These are phyloP conservation scores for Seriola dumerili DNA, from an alignment of 2,113 vertebrate genomes.

Conservation along the genomic window DNA sequence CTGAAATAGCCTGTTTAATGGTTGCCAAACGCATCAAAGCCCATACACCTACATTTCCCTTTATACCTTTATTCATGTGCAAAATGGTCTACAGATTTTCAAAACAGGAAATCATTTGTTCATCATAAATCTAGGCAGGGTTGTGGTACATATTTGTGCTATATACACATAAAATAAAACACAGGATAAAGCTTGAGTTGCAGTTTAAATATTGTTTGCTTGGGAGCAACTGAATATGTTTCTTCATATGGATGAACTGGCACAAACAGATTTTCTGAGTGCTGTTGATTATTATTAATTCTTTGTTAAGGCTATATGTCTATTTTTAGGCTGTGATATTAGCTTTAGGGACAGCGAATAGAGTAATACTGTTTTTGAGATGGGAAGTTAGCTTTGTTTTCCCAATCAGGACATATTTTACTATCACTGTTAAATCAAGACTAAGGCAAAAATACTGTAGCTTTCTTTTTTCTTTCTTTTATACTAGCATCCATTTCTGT, in stretches of 20 bases:
- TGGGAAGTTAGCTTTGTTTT: background rate
- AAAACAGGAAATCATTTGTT: background rate
- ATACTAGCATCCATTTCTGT: background rate
- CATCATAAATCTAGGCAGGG: background rate
- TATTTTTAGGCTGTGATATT: background rate
- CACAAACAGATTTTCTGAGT: background rate
- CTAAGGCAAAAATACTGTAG: background rate
- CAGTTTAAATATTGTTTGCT: background rate
- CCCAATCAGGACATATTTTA: background rate
- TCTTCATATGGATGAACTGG: background rate
- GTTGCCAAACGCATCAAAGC: background rate
- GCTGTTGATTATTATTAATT: background rate
- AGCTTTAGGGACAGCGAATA: background rate
- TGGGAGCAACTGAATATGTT: background rate
- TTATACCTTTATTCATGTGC: conserved; percentile 11
- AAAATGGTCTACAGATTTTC: conserved; percentile 2
- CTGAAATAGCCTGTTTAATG: conserved; percentile 22
- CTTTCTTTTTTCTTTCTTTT: background rate
- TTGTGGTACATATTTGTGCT: background rate
- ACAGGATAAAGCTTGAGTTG: background rate
- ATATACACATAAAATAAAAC: background rate
- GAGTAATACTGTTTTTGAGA: background rate
- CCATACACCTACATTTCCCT: background rate
- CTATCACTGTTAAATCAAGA: background rate
- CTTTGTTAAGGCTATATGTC: background rate